Percentiles rank a stretch among this genome's conserved stretches.
These are phyloP conservation scores for Fregata magnificens DNA, from an alignment of 2,113 vertebrate genomes.

Conservation along the genomic window DNA sequence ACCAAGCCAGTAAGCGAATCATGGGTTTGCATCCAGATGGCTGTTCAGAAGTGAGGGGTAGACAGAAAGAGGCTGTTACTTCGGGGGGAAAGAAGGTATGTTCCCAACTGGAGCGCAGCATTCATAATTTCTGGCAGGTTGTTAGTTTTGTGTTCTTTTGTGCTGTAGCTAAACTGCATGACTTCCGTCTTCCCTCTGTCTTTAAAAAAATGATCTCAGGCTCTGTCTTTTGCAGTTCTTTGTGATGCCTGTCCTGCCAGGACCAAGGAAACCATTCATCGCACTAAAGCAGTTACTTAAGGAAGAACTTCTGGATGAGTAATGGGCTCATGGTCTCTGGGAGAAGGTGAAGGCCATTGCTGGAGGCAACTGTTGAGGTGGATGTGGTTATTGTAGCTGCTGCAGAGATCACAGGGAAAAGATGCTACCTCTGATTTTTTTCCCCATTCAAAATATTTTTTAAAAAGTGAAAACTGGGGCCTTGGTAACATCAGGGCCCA, in stretches of 20 bases:
- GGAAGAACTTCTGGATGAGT: background rate
- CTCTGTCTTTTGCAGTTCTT: fast-evolving
- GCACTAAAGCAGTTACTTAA: background rate
- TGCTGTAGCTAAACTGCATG: background rate
- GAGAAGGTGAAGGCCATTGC: background rate
- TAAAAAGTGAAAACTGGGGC: background rate
- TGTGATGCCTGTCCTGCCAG: background rate
- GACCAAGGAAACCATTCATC: background rate
- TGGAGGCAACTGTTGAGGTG: background rate
- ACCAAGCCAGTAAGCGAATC: background rate
- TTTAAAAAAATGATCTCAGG: background rate
- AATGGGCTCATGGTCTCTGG: background rate
- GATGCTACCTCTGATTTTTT: background rate
- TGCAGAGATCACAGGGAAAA: background rate
- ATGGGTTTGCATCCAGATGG: background rate
- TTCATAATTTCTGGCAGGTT: background rate
- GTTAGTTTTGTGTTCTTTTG: background rate
- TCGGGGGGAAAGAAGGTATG: background rate
- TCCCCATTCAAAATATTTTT: background rate
- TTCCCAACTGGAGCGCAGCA: background rate
- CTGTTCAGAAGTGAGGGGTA: background rate
- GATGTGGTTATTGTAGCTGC: background rate
- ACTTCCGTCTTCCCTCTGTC: background rate
- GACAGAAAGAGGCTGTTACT: background rate
- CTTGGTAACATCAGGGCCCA: background rate